Conservation (phyloP, 2,113 vertebrate genomes). For the Guaruba guarouba region DNA sequence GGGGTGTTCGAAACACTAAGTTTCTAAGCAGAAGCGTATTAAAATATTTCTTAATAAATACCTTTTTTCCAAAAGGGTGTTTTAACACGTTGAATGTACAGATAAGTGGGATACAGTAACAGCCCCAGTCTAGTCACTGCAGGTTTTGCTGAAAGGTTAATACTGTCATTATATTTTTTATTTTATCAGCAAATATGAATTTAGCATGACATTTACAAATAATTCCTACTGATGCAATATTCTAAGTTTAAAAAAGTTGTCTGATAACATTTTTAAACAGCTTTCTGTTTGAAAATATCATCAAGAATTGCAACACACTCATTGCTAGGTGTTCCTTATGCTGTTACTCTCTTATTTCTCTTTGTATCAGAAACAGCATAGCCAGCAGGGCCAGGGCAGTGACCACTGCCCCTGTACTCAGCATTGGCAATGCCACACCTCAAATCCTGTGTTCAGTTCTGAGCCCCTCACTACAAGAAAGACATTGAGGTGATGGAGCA, state of each 20-base stretch:
- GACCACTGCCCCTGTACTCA: rapidly evolving
- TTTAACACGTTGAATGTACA: not conserved
- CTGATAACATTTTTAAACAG: not conserved
- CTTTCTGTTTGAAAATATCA: not conserved
- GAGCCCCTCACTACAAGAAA: not conserved
- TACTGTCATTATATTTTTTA: not conserved
- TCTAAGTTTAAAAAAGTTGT: not conserved
- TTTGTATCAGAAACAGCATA: not conserved
- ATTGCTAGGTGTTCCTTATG: not conserved
- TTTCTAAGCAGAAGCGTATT: not conserved
- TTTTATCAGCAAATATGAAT: not conserved
- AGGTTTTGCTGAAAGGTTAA: not conserved
- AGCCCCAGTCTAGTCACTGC: not conserved
- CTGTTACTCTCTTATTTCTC: not conserved
- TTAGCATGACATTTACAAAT: not conserved
- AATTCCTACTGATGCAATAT: not conserved
- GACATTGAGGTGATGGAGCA: not conserved
- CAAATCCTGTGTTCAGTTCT: not conserved
- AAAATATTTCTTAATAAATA: not conserved
- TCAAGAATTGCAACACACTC: not conserved
- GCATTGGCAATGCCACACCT: not conserved
- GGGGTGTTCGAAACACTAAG: not conserved
- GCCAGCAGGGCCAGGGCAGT: not conserved
- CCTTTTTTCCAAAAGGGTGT: not conserved
- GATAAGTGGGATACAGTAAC: not conserved